Evolutionary conservation across 2,797 vertebrate species (phyloP).

Genomic region (Pitangus sulphuratus): DNA sequence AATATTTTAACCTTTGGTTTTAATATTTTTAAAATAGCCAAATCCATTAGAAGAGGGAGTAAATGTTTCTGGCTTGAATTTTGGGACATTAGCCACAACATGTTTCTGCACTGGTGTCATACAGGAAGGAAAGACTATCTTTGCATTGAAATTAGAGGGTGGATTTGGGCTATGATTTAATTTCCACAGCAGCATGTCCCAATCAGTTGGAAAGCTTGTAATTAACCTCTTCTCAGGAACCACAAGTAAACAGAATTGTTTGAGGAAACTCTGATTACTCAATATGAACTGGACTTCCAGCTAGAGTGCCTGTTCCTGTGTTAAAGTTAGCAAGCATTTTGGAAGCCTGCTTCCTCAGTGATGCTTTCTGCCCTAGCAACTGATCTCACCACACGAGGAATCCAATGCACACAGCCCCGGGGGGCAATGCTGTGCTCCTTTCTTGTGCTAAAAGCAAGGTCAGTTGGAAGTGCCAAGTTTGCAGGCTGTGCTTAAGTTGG

Average conservation of each 20-base stretch:
- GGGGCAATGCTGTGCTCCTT: not conserved
- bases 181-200: not conserved
- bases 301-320: not conserved
- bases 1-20: not conserved
- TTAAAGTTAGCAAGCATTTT: not conserved
- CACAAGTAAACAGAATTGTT: constrained; percentile 1
- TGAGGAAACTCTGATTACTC: not conserved
- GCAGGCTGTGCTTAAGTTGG: not conserved
- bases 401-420: not conserved
- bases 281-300: not conserved
- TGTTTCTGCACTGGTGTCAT: constrained; percentile 24
- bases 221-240: constrained; percentile 7
- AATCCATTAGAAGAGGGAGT: not conserved
- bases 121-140: constrained; percentile 1
- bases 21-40: not conserved
- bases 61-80: not conserved
- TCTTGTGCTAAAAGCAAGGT: not conserved
- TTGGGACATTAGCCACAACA: not conserved
- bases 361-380: not conserved
- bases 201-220: not conserved
- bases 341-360: not conserved
- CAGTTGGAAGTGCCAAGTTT: not conserved
- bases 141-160: not conserved
- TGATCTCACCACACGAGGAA: not conserved
- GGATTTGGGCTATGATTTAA: constrained; percentile 12